Conservation (phyloP, 2,888 invertebrate species). For the Vandiemenella viatica region DNA sequence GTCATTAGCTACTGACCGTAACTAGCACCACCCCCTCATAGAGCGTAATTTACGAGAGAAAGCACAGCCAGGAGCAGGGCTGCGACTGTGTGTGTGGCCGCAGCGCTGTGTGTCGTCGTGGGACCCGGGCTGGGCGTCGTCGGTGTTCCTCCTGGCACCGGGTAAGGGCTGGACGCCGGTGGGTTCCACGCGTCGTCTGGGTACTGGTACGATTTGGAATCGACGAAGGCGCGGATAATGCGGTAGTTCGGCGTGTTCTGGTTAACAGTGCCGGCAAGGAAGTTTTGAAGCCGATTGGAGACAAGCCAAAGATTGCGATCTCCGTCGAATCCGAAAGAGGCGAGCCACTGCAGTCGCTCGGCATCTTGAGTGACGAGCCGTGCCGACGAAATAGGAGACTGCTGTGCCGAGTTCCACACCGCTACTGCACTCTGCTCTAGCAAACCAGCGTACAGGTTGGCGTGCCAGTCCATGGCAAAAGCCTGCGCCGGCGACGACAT, state of each 20-base stretch:
- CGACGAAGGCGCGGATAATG: conserved; percentile 34
- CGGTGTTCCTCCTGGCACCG: no score
- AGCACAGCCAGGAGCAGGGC: no score
- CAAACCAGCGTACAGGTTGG: conserved; percentile 52
- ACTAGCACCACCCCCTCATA: no score
- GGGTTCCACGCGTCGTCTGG: background rate
- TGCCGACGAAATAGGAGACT: conserved; percentile 15
- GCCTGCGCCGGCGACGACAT: conserved; percentile 56
- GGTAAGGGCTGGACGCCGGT: no score
- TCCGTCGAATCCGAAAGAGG: conserved; percentile 50
- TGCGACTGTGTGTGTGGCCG: no score
- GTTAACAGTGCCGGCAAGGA: conserved; percentile 43
- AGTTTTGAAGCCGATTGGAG: conserved; percentile 51
- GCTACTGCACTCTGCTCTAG: conserved; percentile 51
- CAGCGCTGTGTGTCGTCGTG: no score
- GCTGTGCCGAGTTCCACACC: conserved; percentile 45
- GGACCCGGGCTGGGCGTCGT: no score
- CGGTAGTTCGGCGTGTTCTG: conserved; percentile 48
- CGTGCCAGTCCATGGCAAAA: conserved; percentile 57
- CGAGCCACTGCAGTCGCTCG: conserved; percentile 55
- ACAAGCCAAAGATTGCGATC: conserved; percentile 47
- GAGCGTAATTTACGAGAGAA: no score
- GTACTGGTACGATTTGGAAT: background rate
- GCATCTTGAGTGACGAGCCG: conserved; percentile 31
- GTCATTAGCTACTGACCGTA: no score